A percentile compares a stretch with the other conserved stretches of the same genome.
Conservation (phyloP, 2,797 vertebrate genomes). For the Masticophis lateralis region DNA sequence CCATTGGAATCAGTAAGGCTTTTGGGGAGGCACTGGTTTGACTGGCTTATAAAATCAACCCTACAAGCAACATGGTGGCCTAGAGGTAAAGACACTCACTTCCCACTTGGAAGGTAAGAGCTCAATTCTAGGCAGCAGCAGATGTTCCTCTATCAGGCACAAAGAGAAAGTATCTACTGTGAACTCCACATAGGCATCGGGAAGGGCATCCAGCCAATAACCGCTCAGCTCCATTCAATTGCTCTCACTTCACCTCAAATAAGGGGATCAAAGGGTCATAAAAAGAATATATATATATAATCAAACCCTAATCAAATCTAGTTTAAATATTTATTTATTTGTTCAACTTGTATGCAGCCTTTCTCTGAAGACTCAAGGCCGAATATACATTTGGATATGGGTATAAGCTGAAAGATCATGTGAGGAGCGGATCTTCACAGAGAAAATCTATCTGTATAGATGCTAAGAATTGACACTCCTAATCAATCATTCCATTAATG, state of each 20-base stretch:
- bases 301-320: background rate
- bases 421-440: background rate
- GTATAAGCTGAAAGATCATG: background rate
- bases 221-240: background rate
- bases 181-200: background rate
- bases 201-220: background rate
- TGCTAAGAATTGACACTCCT: background rate
- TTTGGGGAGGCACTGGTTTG: background rate
- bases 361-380: too few relatives aligned
- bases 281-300: too few relatives aligned
- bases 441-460: background rate
- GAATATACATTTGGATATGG: background rate
- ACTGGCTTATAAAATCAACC: background rate
- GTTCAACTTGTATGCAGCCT: too few relatives aligned
- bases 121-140: background rate
- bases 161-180: background rate
- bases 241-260: background rate
- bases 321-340: background rate
- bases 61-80: background rate
- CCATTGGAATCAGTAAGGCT: background rate
- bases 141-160: background rate
- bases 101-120: background rate
- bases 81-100: background rate
- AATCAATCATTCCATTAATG: background rate
- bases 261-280: background rate